Conservation (phyloP, 2,888 invertebrate genomes). For the Leptinotarsa tumamoca region DNA sequence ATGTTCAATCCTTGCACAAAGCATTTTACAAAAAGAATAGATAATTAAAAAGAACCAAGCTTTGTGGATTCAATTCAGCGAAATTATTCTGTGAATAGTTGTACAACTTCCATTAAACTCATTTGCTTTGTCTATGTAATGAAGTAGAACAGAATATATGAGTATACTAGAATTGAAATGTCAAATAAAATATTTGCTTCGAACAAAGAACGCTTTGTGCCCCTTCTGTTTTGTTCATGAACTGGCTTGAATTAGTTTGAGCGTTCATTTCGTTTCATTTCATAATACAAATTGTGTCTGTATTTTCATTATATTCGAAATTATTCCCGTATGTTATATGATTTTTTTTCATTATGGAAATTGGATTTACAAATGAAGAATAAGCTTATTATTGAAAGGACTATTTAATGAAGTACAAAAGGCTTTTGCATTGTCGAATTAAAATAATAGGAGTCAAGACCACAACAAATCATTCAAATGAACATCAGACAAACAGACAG, state of each 20-base stretch:
- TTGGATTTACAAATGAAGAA: background rate
- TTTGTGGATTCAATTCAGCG: no score
- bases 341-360: background rate
- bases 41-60: no score
- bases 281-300: background rate
- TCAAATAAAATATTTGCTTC: background rate
- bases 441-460: no score
- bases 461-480: no score
- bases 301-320: background rate
- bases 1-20: no score
- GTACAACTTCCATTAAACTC: no score
- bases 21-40: no score
- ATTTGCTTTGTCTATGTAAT: conserved; percentile 12
- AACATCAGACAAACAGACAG: no score
- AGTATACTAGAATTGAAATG: background rate
- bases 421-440: no score
- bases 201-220: conserved; percentile 8
- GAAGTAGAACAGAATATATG: background rate
- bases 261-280: background rate
- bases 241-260: background rate
- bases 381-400: no score
- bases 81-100: background rate
- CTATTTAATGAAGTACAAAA: no score
- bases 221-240: conserved; percentile 9
- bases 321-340: background rate